These are phyloP conservation scores for Meiosimyza decipiens DNA, from an alignment of 2,888 invertebrate genomes.

Conservation along the genomic window DNA sequence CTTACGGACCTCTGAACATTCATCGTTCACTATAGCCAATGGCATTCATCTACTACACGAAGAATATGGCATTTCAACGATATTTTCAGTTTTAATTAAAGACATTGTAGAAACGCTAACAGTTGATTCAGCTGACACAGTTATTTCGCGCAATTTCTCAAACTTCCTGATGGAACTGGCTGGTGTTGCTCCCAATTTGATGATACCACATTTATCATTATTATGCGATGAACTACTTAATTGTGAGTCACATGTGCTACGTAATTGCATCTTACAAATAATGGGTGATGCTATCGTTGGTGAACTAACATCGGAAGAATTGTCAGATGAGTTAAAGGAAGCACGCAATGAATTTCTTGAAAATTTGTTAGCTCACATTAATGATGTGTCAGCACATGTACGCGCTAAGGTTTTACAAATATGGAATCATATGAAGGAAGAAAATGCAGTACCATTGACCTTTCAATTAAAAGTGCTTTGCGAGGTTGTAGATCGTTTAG, in stretches of 20 bases:
- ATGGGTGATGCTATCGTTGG: slow-evolving; percentile 82
- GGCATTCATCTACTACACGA: slow-evolving; percentile 62
- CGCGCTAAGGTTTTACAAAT: slow-evolving; percentile 86
- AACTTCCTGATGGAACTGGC: slow-evolving; percentile 64
- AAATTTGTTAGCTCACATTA: slow-evolving; percentile 82
- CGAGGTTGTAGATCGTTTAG: slow-evolving; percentile 76
- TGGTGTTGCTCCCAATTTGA: slow-evolving; percentile 59
- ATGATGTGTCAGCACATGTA: slow-evolving; percentile 87
- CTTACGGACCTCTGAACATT: slow-evolving; percentile 60
- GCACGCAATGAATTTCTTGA: slow-evolving; percentile 84
- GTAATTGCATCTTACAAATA: slow-evolving; percentile 86
- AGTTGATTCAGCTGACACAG: slow-evolving; percentile 59
- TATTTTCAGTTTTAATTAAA: slow-evolving; percentile 63
- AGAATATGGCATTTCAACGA: slow-evolving; percentile 62
- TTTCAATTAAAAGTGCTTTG: slow-evolving; percentile 77
- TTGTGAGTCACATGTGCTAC: slow-evolving; percentile 74
- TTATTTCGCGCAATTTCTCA: slow-evolving; percentile 61
- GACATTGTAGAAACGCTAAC: slow-evolving; percentile 62
- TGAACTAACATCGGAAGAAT: slow-evolving; percentile 78
- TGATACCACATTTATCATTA: slow-evolving; percentile 64
- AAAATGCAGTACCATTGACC: slow-evolving; percentile 81
- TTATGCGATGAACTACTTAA: slow-evolving; percentile 63
- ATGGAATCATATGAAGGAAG: slow-evolving; percentile 82
- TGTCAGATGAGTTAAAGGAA: slow-evolving; percentile 75
- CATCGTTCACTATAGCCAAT: slow-evolving; percentile 59